phyloP scores from a whole-genome alignment of 2,888 invertebrate genomes.

The Erannis defoliaria region DNA sequence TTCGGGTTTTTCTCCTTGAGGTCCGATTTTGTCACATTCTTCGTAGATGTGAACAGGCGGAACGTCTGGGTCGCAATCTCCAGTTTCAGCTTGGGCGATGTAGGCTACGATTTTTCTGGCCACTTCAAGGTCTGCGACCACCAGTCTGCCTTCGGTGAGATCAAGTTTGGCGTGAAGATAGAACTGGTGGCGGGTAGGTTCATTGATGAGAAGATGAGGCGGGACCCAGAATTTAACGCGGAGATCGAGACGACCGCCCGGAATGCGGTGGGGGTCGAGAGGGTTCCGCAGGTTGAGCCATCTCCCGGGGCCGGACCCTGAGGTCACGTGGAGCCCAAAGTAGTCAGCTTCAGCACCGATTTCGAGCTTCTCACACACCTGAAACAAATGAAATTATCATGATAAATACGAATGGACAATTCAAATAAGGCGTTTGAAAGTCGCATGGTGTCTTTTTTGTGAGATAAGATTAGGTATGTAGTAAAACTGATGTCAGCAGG shows the following conservation, averaged over 20 bases:
- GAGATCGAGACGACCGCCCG: conserved; percentile 89
- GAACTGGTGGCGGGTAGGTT: conserved; percentile 94
- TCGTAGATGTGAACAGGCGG: conserved; percentile 88
- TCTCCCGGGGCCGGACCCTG: conserved; percentile 89
- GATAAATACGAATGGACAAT: neutral
- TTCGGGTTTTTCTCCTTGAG: conserved; percentile 87
- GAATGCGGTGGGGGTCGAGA: conserved; percentile 90
- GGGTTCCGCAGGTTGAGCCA: conserved; percentile 96
- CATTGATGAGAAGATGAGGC: conserved; percentile 94
- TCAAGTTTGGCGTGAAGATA: conserved; percentile 94
- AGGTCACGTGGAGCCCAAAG: conserved; percentile 91
- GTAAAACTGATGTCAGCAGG: no score
- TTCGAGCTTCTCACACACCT: conserved; percentile 94
- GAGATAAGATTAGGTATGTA: neutral
- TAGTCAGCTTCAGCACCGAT: conserved; percentile 95
- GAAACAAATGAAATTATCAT: conserved; percentile 56
- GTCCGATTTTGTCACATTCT: conserved; percentile 88
- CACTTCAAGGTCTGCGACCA: conserved; percentile 89
- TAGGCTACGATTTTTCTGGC: conserved; percentile 91
- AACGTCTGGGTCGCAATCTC: conserved; percentile 88
- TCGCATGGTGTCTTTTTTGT: neutral
- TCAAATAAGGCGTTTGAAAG: no score
- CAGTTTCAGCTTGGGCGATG: conserved; percentile 91
- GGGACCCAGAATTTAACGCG: conserved; percentile 97
- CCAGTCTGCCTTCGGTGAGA: conserved; percentile 90